Conservation (phyloP, 2,113 vertebrate species). For the Oxyura jamaicensis region DNA sequence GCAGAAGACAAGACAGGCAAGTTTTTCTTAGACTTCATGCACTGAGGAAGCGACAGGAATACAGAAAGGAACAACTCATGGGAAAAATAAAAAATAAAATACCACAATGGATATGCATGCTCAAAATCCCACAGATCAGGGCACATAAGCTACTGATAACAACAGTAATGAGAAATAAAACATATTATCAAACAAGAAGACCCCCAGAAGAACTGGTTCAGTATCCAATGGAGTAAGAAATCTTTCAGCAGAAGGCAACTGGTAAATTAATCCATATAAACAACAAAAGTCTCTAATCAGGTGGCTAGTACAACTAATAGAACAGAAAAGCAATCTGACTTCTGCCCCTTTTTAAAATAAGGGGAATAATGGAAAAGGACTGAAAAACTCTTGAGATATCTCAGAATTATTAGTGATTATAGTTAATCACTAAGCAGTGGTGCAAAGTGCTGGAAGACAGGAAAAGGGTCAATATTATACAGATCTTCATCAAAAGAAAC, state of each 20-base stretch:
- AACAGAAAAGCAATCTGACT: fast-evolving
- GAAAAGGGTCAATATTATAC: not conserved
- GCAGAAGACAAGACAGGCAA: not conserved
- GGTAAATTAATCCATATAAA: not conserved
- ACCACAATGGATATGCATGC: not conserved
- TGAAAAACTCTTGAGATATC: not conserved
- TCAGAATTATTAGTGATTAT: not conserved
- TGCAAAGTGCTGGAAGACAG: not conserved
- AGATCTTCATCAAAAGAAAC: not conserved
- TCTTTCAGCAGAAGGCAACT: not conserved
- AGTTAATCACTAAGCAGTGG: not conserved
- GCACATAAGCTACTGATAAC: fast-evolving
- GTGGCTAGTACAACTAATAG: too few species aligned
- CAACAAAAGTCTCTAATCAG: not conserved
- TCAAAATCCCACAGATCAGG: not conserved
- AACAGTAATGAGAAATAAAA: not conserved
- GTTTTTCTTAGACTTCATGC: not conserved
- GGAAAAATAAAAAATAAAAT: fast-evolving
- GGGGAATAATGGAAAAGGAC: not conserved
- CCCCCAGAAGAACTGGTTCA: not conserved
- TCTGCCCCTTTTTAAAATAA: not conserved
- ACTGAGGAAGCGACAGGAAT: not conserved
- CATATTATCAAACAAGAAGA: not conserved
- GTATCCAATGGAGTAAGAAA: not conserved
- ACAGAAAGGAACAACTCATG: not conserved